A percentile compares a stretch with the other conserved stretches of the same genome.
phyloP scores from a whole-genome alignment of 2,113 vertebrate species.

The Myotis lucifugus region DNA sequence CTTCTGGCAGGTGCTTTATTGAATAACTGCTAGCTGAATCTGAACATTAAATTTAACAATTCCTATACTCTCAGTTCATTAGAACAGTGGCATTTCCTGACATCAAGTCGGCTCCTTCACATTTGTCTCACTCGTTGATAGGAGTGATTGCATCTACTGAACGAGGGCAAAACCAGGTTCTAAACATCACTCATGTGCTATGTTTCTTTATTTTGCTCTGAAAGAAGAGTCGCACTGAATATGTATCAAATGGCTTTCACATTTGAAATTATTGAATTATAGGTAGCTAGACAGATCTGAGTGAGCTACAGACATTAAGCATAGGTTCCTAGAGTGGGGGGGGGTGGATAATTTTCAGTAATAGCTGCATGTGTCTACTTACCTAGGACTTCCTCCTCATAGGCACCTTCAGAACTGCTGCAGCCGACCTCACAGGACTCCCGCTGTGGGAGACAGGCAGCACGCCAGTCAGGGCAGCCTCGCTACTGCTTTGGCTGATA shows the following conservation, averaged over 20 bases:
- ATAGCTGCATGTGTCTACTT: conserved; percentile 3
- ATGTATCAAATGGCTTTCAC: background rate
- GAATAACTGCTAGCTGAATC: background rate
- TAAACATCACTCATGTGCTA: background rate
- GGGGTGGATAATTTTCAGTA: too few relatives aligned
- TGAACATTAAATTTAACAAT: background rate
- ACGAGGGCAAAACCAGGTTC: background rate
- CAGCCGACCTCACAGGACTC: conserved; percentile 82
- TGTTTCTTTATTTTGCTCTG: background rate
- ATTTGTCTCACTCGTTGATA: background rate
- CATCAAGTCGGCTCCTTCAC: background rate
- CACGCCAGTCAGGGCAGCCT: background rate
- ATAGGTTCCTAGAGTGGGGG: background rate
- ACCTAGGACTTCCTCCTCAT: conserved; percentile 79
- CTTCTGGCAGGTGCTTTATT: background rate
- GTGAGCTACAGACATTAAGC: too few relatives aligned
- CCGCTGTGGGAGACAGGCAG: conserved; percentile 54
- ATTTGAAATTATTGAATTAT: background rate
- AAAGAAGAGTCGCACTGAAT: background rate
- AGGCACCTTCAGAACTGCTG: conserved; percentile 76
- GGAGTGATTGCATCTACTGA: background rate
- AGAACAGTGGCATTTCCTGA: background rate
- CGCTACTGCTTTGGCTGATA: background rate
- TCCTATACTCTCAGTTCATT: background rate
- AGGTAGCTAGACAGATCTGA: background rate